Percentiles rank a stretch among this genome's conserved stretches.
phyloP scores from a whole-genome alignment of 92 coral and sea anemone genomes.

The Ricordea florida region DNA sequence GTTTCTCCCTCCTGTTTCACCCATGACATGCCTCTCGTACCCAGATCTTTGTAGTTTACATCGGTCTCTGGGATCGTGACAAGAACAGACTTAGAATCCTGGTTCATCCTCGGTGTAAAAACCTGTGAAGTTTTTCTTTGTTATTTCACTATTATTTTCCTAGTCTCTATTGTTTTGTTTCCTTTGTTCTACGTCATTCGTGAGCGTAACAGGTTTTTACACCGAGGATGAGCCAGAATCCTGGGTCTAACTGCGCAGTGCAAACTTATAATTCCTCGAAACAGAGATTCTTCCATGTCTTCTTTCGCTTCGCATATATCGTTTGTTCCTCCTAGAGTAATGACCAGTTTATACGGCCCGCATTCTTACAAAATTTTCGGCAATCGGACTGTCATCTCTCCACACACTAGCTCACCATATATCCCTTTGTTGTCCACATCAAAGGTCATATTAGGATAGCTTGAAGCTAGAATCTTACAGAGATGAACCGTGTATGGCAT shows the following conservation, averaged over 20 bases:
- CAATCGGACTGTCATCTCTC: constrained; percentile 64
- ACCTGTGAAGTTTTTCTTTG: no score
- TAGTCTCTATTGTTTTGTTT: no score
- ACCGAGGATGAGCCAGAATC: no score
- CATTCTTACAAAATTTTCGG: constrained; percentile 33
- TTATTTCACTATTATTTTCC: no score
- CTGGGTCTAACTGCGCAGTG: constrained; percentile 39
- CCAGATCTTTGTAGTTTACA: constrained; percentile 57
- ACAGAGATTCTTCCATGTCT: constrained; percentile 61
- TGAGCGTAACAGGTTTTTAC: no score
- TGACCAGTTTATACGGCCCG: constrained; percentile 65
- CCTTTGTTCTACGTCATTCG: no score
- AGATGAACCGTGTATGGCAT: constrained; percentile 70
- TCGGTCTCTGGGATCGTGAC: constrained; percentile 84
- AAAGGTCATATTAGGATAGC: constrained; percentile 10
- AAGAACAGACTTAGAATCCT: constrained; percentile 57
- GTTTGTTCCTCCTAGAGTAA: constrained; percentile 84
- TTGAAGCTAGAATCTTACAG: constrained; percentile 34
- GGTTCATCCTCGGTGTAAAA: no score
- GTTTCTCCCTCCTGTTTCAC: constrained; percentile 74
- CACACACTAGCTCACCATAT: constrained; percentile 65
- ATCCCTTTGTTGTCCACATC: constrained; percentile 71
- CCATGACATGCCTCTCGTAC: constrained; percentile 57
- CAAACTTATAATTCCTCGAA: constrained; percentile 43
- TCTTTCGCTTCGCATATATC: constrained; percentile 59